Conservation (phyloP, 2,888 invertebrate genomes). For the Camponotus fellah region DNA sequence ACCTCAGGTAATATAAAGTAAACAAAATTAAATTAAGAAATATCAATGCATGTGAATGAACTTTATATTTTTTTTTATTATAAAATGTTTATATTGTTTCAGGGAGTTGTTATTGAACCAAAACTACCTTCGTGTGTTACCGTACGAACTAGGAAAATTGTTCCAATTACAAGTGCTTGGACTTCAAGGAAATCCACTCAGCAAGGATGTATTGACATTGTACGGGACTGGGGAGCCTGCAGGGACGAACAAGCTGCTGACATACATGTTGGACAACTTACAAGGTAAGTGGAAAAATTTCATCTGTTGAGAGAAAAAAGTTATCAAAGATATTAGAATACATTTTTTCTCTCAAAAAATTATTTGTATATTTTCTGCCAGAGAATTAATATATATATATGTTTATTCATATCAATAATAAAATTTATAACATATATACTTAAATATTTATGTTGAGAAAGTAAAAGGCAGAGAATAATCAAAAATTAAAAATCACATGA, state of each 20-base stretch:
- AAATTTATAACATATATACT: neutral
- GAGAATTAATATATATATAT: neutral
- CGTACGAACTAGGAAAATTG: slow-evolving; percentile 98
- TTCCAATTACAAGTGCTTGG: slow-evolving; percentile 98
- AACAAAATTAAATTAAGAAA: neutral
- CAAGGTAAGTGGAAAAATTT: slow-evolving; percentile 90
- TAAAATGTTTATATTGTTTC: slow-evolving; percentile 80
- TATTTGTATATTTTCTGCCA: neutral
- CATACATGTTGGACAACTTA: slow-evolving; percentile 98
- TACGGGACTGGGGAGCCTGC: slow-evolving; percentile 94
- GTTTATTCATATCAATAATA: neutral
- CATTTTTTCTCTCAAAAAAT: neutral
- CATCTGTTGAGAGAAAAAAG: neutral
- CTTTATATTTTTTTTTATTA: neutral
- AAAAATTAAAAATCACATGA: neutral
- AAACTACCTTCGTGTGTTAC: slow-evolving; percentile 97
- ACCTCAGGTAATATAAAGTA: slow-evolving; percentile 91
- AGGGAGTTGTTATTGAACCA: slow-evolving; percentile 98
- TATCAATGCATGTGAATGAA: neutral
- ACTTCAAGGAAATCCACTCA: slow-evolving; percentile 97
- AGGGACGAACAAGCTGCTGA: slow-evolving; percentile 97
- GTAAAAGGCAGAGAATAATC: neutral
- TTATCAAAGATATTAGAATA: neutral
- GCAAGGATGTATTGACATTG: slow-evolving; percentile 96
- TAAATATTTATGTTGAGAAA: neutral